phyloP scores from a whole-genome alignment of 2,113 vertebrate species.

The Seriola dumerili region DNA sequence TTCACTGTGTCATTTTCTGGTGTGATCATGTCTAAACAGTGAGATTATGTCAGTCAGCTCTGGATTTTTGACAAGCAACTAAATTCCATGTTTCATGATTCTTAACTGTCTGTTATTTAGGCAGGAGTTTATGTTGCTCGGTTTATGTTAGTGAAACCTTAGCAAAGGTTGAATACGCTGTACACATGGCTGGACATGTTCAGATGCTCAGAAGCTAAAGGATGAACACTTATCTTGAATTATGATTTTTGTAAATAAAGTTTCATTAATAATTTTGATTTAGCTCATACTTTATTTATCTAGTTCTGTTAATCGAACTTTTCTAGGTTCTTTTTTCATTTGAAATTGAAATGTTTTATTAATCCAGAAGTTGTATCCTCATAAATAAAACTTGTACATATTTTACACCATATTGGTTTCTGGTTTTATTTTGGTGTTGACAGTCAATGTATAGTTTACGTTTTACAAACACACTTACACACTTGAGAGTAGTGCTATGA shows the following conservation, averaged over 20 bases:
- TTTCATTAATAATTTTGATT: constrained; percentile 38
- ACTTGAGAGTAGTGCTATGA: not conserved
- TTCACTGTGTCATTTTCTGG: not conserved
- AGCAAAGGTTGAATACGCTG: constrained; percentile 2
- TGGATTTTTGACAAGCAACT: constrained; percentile 2
- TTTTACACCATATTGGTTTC: constrained; percentile 38
- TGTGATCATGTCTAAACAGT: constrained; percentile 13
- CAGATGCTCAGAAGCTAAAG: not conserved
- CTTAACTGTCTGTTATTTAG: not conserved
- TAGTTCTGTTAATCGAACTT: constrained; percentile 23
- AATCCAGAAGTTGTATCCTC: constrained; percentile 48
- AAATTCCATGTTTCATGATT: not conserved
- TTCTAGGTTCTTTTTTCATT: constrained; percentile 44
- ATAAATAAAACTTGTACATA: constrained; percentile 62
- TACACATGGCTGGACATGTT: constrained; percentile 2
- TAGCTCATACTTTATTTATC: constrained; percentile 28
- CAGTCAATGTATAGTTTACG: not conserved
- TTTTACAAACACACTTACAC: not conserved
- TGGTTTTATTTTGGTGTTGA: not conserved
- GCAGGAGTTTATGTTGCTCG: not conserved
- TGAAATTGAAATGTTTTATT: constrained; percentile 42
- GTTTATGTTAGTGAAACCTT: constrained; percentile 11
- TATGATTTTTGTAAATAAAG: constrained; percentile 53
- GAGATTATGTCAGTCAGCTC: not conserved
- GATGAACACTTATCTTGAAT: constrained; percentile 9